A percentile compares a stretch with the other conserved stretches of the same genome.
Evolutionary conservation across 2,113 vertebrate species (phyloP).

Genomic region (Salvelinus alpinus): DNA sequence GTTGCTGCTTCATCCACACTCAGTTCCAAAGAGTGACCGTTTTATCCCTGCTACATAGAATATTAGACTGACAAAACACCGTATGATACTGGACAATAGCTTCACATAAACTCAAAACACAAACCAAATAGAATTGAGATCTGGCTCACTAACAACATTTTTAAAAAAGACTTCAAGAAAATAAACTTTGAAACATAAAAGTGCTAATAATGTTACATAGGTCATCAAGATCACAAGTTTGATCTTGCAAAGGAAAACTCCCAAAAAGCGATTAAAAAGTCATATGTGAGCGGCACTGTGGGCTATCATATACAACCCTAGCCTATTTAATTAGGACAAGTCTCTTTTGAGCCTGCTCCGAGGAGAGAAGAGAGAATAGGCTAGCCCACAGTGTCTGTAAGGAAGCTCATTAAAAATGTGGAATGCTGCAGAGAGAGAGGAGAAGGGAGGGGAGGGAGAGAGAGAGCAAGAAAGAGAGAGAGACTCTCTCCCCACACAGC

Average conservation of each 20-base stretch:
- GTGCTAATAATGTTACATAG: background rate
- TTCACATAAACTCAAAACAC: background rate
- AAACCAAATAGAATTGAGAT: background rate
- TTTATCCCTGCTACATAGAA: background rate
- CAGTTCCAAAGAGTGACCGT: background rate
- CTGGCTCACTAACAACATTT: background rate
- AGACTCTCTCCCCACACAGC: constrained; percentile 78
- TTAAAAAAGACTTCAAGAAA: background rate
- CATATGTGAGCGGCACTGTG: constrained; percentile 78
- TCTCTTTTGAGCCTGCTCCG: constrained; percentile 87
- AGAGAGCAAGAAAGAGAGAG: constrained; percentile 1
- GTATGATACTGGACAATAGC: background rate
- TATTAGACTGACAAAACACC: background rate
- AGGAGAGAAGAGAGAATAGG: constrained; percentile 79
- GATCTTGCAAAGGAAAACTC: constrained; percentile 5
- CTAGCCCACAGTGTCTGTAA: constrained; percentile 85
- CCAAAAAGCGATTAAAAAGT: constrained; percentile 85
- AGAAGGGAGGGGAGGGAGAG: constrained; percentile 1
- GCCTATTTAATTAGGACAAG: constrained; percentile 92
- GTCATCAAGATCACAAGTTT: background rate
- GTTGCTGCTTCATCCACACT: background rate
- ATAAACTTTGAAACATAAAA: background rate
- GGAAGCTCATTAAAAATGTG: constrained; percentile 93
- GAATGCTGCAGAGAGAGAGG: constrained; percentile 81
- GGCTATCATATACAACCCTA: constrained; percentile 85